phyloP scores from a whole-genome alignment of 2,888 invertebrate genomes.

The Drosophila merina region DNA sequence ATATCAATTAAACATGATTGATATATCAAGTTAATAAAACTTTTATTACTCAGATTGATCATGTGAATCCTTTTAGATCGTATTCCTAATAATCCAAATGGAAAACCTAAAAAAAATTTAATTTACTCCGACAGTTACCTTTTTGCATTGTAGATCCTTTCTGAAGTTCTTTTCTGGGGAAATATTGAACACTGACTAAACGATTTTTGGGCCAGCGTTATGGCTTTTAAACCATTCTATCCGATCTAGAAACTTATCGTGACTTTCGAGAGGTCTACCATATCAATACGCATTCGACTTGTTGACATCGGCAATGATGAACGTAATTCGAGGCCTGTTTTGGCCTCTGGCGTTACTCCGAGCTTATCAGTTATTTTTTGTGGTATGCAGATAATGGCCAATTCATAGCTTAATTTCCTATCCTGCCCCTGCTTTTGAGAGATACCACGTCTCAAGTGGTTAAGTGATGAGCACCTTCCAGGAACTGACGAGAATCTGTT shows the following conservation, averaged over 20 bases:
- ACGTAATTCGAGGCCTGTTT: conserved; percentile 25
- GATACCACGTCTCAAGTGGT: conserved; percentile 53
- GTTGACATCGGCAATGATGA: conserved; percentile 50
- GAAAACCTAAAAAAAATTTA: not conserved
- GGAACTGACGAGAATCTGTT: conserved; percentile 17
- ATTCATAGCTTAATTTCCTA: conserved; percentile 45
- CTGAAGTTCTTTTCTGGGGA: conserved; percentile 14
- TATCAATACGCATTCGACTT: conserved; percentile 49
- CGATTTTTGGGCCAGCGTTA: conserved; percentile 15
- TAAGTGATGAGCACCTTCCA: conserved; percentile 35
- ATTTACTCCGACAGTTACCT: conserved; percentile 41
- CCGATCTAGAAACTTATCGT: conserved; percentile 58
- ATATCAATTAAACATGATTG: too few species aligned
- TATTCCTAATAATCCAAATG: not conserved
- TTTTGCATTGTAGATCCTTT: conserved; percentile 51
- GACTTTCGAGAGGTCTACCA: conserved; percentile 18
- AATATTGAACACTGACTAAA: conserved; percentile 57
- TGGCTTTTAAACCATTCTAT: conserved; percentile 58
- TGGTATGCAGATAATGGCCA: conserved; percentile 46
- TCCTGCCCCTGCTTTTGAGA: conserved; percentile 29
- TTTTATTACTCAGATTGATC: too few species aligned
- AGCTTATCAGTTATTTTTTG: conserved; percentile 53
- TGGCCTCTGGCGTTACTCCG: conserved; percentile 10
- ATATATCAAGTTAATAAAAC: too few species aligned
- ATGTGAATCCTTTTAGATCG: not conserved